Percentiles rank a stretch among this genome's conserved stretches.
Evolutionary conservation across 2,113 vertebrate species (phyloP).

Genomic region (Campylomormyrus tamandua): DNA sequence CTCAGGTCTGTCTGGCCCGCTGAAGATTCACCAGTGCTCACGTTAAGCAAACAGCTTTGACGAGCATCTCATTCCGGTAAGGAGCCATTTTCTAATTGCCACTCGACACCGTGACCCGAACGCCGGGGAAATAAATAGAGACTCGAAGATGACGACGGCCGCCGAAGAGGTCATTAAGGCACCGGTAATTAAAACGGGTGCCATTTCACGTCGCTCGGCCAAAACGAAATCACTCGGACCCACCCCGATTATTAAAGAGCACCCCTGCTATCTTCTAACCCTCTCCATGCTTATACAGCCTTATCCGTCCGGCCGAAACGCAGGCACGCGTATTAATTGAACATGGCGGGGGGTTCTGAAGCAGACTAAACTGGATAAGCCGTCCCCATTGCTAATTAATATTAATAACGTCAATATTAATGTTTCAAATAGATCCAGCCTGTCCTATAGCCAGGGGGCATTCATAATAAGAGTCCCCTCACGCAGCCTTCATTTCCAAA

Average conservation of each 20-base stretch:
- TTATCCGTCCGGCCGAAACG: not conserved
- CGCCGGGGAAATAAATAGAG: not conserved
- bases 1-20: not conserved
- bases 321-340: not conserved
- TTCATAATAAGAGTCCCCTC: not conserved
- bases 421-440: conserved; percentile 3
- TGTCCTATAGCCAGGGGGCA: not conserved
- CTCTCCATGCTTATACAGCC: not conserved
- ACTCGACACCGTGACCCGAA: not conserved
- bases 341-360: not conserved
- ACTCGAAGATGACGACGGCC: not conserved
- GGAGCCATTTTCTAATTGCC: not conserved
- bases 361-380: not conserved
- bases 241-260: not conserved
- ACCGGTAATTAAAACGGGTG: not conserved
- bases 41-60: not conserved
- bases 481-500: not conserved
- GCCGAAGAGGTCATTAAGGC: not conserved
- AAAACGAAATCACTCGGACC: not conserved
- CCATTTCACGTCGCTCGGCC: not conserved
- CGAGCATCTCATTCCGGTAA: not conserved
- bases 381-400: not conserved
- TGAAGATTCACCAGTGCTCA: not conserved
- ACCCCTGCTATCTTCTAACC: not conserved
- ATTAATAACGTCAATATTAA: conserved; percentile 7